Conservation (phyloP, 2,888 invertebrate genomes). For the Orgyia antiqua region DNA sequence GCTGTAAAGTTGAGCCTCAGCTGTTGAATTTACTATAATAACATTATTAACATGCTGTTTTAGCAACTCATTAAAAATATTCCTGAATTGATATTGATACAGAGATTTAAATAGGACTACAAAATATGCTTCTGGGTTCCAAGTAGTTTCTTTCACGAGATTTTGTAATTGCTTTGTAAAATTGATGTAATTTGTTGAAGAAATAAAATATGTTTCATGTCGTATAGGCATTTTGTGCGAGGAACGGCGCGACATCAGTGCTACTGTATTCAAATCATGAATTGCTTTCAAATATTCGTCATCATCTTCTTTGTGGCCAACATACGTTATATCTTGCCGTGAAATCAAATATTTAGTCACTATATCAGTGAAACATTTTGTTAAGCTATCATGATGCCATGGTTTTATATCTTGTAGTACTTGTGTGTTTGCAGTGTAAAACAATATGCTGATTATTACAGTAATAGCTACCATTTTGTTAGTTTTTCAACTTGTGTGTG, state of each 20-base stretch:
- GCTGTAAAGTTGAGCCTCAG: conserved; percentile 35
- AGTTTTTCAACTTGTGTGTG: background rate
- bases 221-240: too few relatives aligned
- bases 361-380: conserved; percentile 17
- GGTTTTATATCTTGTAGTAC: background rate
- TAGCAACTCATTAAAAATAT: conserved; percentile 39
- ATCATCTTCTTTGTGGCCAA: conserved; percentile 9
- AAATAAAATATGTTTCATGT: too few relatives aligned
- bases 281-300: conserved; percentile 11
- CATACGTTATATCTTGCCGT: conserved; percentile 11
- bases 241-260: too few relatives aligned
- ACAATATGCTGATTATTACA: conserved; percentile 4
- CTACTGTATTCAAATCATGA: conserved; percentile 6
- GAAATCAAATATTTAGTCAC: conserved; percentile 12
- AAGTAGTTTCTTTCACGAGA: conserved; percentile 25
- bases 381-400: background rate
- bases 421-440: background rate
- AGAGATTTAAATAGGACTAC: conserved; percentile 28
- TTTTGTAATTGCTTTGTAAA: conserved; percentile 18
- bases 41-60: conserved; percentile 30
- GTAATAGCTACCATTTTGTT: conserved; percentile 1
- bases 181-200: too few relatives aligned
- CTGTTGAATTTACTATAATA: conserved; percentile 32
- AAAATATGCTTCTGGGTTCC: conserved; percentile 37
- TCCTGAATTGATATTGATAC: conserved; percentile 8